Base-by-base conservation (phyloP, 2,888 invertebrate species). In the Blera fallax region DNA sequence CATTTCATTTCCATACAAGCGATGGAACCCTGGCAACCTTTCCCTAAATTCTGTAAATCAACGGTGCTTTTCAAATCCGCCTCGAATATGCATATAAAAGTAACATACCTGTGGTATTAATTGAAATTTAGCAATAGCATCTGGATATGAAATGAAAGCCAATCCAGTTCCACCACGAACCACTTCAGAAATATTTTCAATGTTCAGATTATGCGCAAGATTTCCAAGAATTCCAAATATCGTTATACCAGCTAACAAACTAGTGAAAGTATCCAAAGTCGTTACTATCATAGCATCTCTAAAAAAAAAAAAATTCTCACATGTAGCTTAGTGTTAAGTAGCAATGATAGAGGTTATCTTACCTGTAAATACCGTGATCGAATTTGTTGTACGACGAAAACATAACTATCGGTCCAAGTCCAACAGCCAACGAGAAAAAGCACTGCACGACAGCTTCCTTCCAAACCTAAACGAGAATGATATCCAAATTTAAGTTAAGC, bases 101-200 rank as follows among this genome's bases (percentile, higher is more conserved):
- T 21, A 52, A 10, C 89, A 89, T 89, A 95, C 95, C 94, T 96
- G 97, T 0, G 97, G 96, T 7, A 95, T 94, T 11, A 93, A 92
- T 40, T 94, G 93, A 87, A 97, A 96, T 89, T 96, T 95, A 0
- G 96, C 94, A 70, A 97, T 95, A 0, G 97, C 97, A 89, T 96
- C 96, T 0, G 97, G 97, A 91, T 97, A 97, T 0, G 96, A 96
- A 73, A 97, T 94, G 89, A 97, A 97, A 1, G 97, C 97, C 62
- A 97, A 91, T 0, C 96, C 96, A 0, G 96, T 95, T 7, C 97
- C 97, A 29, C 95, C 95, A 3, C 95, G 94, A 0, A 97, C 94
- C 1, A 96, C 95, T 0, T 94, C 91, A 0, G 92, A 89, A 2
- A 96, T 94, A 8, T 95, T 94, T 5, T 93, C 93, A 11, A 91